These are phyloP conservation scores for Smutsia temminckii DNA, from an alignment of 2,797 vertebrate species.

Conservation along the genomic window DNA sequence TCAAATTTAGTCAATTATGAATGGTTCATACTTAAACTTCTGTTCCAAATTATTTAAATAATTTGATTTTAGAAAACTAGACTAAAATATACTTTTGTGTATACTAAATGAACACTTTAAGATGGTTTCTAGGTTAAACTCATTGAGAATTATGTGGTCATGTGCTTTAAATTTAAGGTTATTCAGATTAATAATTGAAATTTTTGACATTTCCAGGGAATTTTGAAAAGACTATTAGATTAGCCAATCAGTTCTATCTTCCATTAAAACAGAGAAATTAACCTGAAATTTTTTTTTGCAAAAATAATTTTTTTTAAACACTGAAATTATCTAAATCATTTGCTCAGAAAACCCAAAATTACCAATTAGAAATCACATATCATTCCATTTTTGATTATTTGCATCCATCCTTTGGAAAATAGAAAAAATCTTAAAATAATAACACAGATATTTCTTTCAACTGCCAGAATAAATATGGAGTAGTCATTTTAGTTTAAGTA, in stretches of 20 bases:
- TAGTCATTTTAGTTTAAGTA: not conserved
- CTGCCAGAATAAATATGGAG: not conserved
- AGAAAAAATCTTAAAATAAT: not conserved
- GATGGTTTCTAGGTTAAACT: not conserved
- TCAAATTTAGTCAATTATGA: not conserved
- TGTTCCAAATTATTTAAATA: not conserved
- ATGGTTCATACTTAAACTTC: constrained; percentile 29
- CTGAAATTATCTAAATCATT: not conserved
- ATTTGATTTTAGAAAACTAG: not conserved
- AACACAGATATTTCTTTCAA: not conserved
- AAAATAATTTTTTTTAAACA: not conserved
- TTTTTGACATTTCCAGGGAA: not conserved
- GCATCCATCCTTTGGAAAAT: not conserved
- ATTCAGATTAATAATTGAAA: not conserved
- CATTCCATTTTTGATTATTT: not conserved
- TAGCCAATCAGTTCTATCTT: not conserved
- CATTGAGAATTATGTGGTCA: not conserved
- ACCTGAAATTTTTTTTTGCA: not conserved
- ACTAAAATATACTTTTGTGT: not conserved
- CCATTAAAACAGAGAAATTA: not conserved
- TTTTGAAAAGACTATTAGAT: constrained; percentile 18
- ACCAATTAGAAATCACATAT: not conserved
- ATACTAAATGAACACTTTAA: constrained; percentile 8
- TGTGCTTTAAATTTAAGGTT: not conserved
- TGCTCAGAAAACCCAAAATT: not conserved